phyloP scores from a whole-genome alignment of 2,888 invertebrate species.

The Limnephilus auricula region DNA sequence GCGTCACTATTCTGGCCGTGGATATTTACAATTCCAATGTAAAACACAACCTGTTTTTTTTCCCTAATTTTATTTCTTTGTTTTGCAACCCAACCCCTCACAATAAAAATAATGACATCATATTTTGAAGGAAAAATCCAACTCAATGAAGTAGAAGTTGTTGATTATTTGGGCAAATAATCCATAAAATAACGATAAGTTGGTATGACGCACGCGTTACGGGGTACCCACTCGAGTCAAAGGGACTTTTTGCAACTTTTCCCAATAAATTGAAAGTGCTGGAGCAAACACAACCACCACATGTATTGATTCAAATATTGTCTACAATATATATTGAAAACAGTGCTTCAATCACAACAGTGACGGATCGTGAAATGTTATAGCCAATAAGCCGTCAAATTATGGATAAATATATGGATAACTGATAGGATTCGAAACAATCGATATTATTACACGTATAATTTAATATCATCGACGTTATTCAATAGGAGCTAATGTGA shows the following conservation, averaged over 20 bases:
- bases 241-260: neutral
- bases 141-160: neutral
- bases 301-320: slow-evolving; percentile 4
- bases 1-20: too few relatives aligned
- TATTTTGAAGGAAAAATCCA: neutral
- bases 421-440: neutral
- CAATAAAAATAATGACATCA: neutral
- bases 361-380: neutral
- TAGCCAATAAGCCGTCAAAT: neutral
- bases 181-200: neutral
- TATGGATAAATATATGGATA: neutral
- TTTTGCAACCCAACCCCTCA: neutral
- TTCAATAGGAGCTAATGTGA: too few relatives aligned
- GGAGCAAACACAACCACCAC: neutral
- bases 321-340: neutral
- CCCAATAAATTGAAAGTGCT: neutral
- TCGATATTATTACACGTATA: neutral
- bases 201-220: neutral
- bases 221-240: neutral
- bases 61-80: neutral
- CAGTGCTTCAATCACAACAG: neutral
- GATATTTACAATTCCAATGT: too few relatives aligned
- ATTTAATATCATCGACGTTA: too few relatives aligned
- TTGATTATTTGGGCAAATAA: neutral
- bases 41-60: neutral